Evolutionary conservation across 2,797 vertebrate species (phyloP), one percentile per base, ranked within the genome.

Genomic region (Chlorospingus flavigularis): DNA sequence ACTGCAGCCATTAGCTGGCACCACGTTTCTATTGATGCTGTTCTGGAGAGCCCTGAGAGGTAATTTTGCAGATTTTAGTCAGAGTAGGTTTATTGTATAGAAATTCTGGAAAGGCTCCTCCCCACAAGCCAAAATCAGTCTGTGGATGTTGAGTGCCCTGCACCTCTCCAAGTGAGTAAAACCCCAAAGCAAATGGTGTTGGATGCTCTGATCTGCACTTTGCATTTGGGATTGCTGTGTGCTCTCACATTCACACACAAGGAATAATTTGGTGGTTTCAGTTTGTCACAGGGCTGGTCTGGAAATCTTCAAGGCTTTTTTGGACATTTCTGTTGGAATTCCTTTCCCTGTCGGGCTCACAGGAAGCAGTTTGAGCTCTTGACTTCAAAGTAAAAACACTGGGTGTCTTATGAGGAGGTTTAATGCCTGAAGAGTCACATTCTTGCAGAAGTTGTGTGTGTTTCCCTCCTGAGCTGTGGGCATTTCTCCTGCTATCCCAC

Each of bases 1-100:
- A 95, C 54, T 94, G 91, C 88, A 97, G 95, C 96, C 96, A 97
- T 97, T 97, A 97, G 93, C 96, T 96, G 97, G 97, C 97, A 97
- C 96, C 96, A 95, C 72, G 14, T 91, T 94, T 96, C 95, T 97
- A 88, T 97, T 82, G 96, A 97, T 86, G 92, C 74, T 75, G 5
- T 79, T 31, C 80, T 86, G 78, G 2, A 80, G 77, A 92, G 95
- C 94, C 96, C 90, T 82, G 86, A 95, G 96, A 97, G 92, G 92
- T 95, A 92, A 93, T 96, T 97, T 76, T 95, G 87, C 86, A 94
- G 94, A 78, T 92, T 97, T 96, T 90, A 96, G 93, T 88, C 86
- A 24, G 94, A 75, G 53, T 60, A 79, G 51, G 51, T 96, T 94
- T 50, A 70, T 92, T 84, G 77, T 86, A n/a, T 18, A 35, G 21